These are phyloP conservation scores for Pterois miles DNA, from an alignment of 2,797 vertebrate genomes.

Conservation along the genomic window DNA sequence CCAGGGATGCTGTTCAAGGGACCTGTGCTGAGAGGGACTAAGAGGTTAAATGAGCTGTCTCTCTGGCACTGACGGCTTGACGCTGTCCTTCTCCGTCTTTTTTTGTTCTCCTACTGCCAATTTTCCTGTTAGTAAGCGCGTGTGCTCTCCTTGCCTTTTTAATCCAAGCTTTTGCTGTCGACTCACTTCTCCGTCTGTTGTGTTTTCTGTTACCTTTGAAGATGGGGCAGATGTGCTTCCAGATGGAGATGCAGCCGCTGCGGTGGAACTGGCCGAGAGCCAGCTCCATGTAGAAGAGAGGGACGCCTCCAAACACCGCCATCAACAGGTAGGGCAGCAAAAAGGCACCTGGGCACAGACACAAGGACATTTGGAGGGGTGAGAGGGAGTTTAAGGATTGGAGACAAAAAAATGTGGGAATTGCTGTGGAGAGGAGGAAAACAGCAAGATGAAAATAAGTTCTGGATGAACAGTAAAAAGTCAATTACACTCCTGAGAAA, in stretches of 20 bases:
- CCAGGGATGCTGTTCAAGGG: conserved; percentile 36
- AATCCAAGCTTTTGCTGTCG: not conserved
- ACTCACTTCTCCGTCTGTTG: not conserved
- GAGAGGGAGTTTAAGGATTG: not conserved
- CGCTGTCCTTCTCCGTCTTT: not conserved
- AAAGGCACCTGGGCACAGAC: conserved; percentile 89
- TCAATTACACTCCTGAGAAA: conserved; percentile 28
- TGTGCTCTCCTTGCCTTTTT: not conserved
- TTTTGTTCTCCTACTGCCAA: not conserved
- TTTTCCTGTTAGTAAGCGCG: not conserved
- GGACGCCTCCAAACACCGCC: conserved; percentile 97
- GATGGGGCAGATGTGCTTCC: conserved; percentile 98
- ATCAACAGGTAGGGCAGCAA: conserved; percentile 96
- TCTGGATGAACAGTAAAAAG: conserved; percentile 14
- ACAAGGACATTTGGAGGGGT: not conserved
- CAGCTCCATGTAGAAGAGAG: conserved; percentile 99
- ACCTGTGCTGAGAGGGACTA: not conserved
- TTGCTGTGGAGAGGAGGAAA: not conserved
- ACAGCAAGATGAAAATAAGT: not conserved
- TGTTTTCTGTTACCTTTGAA: conserved; percentile 92
- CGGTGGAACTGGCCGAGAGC: conserved; percentile 97
- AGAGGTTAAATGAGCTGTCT: conserved; percentile 55
- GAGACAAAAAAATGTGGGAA: not conserved
- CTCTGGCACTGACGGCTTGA: not conserved
- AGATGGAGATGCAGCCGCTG: conserved; percentile 96